These are phyloP conservation scores for Oryctes rhinoceros DNA, from an alignment of 1,140 invertebrate genomes.

Conservation along the genomic window DNA sequence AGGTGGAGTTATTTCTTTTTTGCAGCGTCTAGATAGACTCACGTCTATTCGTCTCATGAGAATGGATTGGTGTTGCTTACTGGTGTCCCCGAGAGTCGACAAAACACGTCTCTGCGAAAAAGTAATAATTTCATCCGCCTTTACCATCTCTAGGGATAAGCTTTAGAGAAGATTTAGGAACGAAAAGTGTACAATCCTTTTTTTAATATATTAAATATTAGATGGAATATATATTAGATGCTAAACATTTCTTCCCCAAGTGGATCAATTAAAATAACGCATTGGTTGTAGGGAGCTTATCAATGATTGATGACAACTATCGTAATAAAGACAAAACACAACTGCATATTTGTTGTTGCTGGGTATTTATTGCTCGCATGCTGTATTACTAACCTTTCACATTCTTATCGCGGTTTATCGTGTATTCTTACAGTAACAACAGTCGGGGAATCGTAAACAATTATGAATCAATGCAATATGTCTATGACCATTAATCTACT, in stretches of 20 bases:
- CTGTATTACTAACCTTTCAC: constrained; percentile 7
- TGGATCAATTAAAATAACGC: neutral
- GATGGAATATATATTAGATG: too few relatives aligned
- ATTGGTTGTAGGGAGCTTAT: neutral
- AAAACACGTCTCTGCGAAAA: too few relatives aligned
- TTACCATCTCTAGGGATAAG: too few relatives aligned
- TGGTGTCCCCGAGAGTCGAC: too few relatives aligned
- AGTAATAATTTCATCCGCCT: too few relatives aligned
- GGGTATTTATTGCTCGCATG: neutral
- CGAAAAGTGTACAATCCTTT: too few relatives aligned
- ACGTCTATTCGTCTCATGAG: too few relatives aligned
- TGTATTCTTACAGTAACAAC: constrained; percentile 3
- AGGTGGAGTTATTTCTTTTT: too few relatives aligned
- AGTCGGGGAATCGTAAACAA: constrained; percentile 5
- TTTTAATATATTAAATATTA: too few relatives aligned
- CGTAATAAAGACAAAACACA: constrained; percentile 11
- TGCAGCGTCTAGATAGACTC: too few relatives aligned
- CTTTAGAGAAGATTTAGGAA: too few relatives aligned
- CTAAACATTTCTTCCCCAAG: neutral
- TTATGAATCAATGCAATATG: neutral
- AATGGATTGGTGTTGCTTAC: too few relatives aligned
- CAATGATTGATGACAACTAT: neutral
- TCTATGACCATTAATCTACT: neutral
- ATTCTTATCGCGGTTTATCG: constrained; percentile 4
- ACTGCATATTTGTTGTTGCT: neutral